phyloP scores from a whole-genome alignment of 1,140 invertebrate genomes.

The Dufourea novaeangliae region DNA sequence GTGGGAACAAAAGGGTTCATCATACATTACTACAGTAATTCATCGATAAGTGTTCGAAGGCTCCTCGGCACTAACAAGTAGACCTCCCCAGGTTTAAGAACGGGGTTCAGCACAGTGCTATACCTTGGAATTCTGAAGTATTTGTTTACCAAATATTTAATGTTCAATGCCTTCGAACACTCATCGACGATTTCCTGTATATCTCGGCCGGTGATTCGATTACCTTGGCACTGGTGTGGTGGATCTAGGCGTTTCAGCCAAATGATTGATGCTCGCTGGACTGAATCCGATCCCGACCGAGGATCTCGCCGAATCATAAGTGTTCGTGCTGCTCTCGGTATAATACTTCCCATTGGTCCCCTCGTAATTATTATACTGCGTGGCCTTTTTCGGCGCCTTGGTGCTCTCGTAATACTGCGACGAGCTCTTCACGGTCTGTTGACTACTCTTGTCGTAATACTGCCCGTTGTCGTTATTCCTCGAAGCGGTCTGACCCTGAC shows the following conservation, averaged over 20 bases:
- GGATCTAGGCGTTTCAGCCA: conserved; percentile 76
- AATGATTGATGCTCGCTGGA: conserved; percentile 78
- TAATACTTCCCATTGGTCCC: conserved; percentile 72
- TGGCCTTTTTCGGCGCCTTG: conserved; percentile 74
- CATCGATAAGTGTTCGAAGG: too few species aligned
- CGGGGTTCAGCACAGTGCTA: too few species aligned
- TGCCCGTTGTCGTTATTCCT: conserved; percentile 60
- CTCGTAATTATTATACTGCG: conserved; percentile 74
- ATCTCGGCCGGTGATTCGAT: neutral
- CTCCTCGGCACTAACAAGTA: too few species aligned
- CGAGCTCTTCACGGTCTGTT: conserved; percentile 64
- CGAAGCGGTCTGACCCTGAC: conserved; percentile 29
- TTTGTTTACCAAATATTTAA: too few species aligned
- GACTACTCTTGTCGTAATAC: conserved; percentile 68
- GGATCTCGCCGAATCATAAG: conserved; percentile 73
- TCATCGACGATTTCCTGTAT: too few species aligned
- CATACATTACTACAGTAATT: too few species aligned
- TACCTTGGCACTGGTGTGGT: conserved; percentile 78
- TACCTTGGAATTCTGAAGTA: too few species aligned
- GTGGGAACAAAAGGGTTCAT: too few species aligned
- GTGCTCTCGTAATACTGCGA: conserved; percentile 74
- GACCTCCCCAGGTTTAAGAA: too few species aligned
- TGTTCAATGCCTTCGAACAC: too few species aligned
- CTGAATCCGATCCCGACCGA: conserved; percentile 78
- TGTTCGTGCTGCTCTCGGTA: conserved; percentile 71